Evolutionary conservation across 2,113 vertebrate species (phyloP).

Genomic region (Gavialis gangeticus): DNA sequence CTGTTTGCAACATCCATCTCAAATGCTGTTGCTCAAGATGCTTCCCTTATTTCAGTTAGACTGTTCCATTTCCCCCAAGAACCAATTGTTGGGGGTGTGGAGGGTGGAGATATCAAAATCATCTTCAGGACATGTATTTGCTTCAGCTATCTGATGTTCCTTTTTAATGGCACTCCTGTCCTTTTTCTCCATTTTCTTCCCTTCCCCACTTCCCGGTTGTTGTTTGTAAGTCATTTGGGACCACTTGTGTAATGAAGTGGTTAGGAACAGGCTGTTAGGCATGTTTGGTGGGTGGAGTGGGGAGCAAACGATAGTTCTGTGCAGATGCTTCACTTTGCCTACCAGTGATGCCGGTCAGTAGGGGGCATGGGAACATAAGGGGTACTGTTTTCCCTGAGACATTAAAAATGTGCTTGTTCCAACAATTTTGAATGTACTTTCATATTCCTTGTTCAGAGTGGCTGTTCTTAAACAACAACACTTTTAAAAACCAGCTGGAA

Average conservation of each 20-base stretch:
- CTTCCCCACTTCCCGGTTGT: background rate
- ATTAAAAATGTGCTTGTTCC: background rate
- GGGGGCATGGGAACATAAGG: background rate
- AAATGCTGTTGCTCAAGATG: background rate
- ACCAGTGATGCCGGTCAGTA: background rate
- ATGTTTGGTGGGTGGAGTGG: conserved; percentile 9
- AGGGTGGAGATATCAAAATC: background rate
- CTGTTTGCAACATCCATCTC: background rate
- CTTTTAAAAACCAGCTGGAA: no score
- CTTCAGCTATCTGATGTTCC: background rate
- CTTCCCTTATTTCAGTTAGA: background rate
- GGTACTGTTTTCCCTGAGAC: background rate
- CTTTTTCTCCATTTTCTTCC: background rate
- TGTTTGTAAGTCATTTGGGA: background rate
- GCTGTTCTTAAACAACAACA: no score
- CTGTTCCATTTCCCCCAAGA: background rate
- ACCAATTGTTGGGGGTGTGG: background rate
- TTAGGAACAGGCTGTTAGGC: conserved; percentile 13
- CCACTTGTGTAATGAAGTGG: background rate
- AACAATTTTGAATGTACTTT: no score
- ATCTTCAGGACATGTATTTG: background rate
- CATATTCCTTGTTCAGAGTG: no score
- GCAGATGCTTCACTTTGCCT: background rate
- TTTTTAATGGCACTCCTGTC: background rate
- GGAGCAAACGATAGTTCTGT: background rate